Percentiles rank a stretch among this genome's conserved stretches.
These are phyloP conservation scores for Salarias fasciatus DNA, from an alignment of 2,797 vertebrate genomes.

Conservation along the genomic window DNA sequence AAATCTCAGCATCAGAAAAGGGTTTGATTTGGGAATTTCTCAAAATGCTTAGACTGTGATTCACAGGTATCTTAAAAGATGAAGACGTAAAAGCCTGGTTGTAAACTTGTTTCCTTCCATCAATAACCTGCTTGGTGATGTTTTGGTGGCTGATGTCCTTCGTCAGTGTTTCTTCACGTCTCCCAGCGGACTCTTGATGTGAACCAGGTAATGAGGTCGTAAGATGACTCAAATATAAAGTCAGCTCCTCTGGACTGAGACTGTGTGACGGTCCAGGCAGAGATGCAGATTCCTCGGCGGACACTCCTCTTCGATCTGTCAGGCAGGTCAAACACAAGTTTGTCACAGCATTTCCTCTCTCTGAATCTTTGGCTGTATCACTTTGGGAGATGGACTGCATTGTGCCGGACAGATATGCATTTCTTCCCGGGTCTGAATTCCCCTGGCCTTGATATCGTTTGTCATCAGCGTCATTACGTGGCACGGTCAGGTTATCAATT, in stretches of 20 bases:
- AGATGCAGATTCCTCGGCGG: constrained; percentile 44
- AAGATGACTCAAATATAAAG: constrained; percentile 44
- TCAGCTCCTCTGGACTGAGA: constrained; percentile 4
- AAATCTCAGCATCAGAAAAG: constrained; percentile 24
- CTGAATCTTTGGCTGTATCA: constrained; percentile 41
- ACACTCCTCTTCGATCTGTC: constrained; percentile 40
- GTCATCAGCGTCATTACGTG: constrained; percentile 50
- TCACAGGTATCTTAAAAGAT: constrained; percentile 17
- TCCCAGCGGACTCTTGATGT: not conserved
- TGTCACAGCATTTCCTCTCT: constrained; percentile 38
- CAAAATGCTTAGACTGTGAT: constrained; percentile 17
- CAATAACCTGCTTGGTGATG: constrained; percentile 3
- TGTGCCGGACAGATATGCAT: constrained; percentile 19
- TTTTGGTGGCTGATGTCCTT: constrained; percentile 21
- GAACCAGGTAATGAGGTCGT: constrained; percentile 35
- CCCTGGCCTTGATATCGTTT: constrained; percentile 50
- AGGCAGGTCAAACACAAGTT: constrained; percentile 63
- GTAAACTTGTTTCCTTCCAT: constrained; percentile 10
- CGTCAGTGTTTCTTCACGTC: constrained; percentile 23
- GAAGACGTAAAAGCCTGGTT: constrained; percentile 14
- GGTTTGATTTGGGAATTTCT: constrained; percentile 28
- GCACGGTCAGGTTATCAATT: constrained; percentile 65
- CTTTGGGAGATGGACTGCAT: constrained; percentile 54
- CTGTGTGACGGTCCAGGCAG: constrained; percentile 23
- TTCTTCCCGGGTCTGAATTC: constrained; percentile 42